phyloP scores from a whole-genome alignment of 2,888 invertebrate genomes.

The Stenolophus ochropezus region DNA sequence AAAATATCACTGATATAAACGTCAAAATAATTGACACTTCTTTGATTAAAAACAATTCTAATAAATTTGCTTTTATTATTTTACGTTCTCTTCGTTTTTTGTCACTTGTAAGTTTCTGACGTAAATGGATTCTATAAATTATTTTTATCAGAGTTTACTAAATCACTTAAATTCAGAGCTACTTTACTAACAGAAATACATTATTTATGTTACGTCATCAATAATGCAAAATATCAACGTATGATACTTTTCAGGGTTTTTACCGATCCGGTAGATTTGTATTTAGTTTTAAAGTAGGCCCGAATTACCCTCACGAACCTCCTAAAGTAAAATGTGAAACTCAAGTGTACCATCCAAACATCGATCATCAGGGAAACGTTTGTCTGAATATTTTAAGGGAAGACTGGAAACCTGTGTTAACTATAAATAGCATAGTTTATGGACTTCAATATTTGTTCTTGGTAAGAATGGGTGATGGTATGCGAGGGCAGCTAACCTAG shows the following conservation, averaged over 20 bases:
- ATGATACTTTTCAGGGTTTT: slow-evolving; percentile 80
- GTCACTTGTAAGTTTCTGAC: too few relatives aligned
- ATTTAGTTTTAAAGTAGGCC: slow-evolving; percentile 98
- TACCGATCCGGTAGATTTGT: slow-evolving; percentile 95
- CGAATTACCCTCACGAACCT: slow-evolving; percentile 98
- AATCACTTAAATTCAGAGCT: too few relatives aligned
- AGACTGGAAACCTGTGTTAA: slow-evolving; percentile 99
- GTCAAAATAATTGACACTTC: background rate
- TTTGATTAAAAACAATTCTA: background rate
- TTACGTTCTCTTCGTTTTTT: background rate
- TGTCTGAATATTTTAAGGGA: slow-evolving; percentile 97
- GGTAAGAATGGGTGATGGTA: too few relatives aligned
- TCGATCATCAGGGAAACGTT: slow-evolving; percentile 98
- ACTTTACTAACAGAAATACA: background rate
- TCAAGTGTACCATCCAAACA: slow-evolving; percentile 98
- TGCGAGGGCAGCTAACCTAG: too few relatives aligned
- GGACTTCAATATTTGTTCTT: slow-evolving; percentile 97
- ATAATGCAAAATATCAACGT: background rate
- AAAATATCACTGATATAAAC: too few relatives aligned
- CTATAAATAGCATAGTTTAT: slow-evolving; percentile 97
- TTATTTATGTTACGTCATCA: slow-evolving; percentile 4
- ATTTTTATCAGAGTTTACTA: too few relatives aligned
- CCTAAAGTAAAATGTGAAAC: slow-evolving; percentile 99
- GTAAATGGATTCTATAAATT: too few relatives aligned
- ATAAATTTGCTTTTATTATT: background rate